These are phyloP conservation scores for Drosophila villosipedis DNA, from an alignment of 2,888 invertebrate species.

Conservation along the genomic window DNA sequence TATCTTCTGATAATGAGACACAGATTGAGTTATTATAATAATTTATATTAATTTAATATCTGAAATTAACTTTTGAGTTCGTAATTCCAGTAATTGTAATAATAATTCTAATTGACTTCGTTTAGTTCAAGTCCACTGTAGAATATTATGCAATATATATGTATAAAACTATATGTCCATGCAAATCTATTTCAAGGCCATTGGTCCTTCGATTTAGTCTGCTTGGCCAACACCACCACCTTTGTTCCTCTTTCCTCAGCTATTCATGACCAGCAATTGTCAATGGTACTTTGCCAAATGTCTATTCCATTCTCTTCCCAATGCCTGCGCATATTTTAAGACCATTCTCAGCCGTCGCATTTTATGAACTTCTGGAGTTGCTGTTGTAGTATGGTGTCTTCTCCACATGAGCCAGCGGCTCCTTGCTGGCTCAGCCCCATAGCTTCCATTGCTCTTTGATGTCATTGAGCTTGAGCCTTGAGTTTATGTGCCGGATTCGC, in stretches of 20 bases:
- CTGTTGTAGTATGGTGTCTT: slow-evolving; percentile 17
- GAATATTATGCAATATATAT: not conserved
- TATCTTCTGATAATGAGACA: not conserved
- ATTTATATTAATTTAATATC: not conserved
- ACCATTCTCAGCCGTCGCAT: slow-evolving; percentile 49
- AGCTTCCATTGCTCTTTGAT: slow-evolving; percentile 25
- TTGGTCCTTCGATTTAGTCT: slow-evolving; percentile 23
- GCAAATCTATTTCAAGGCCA: not conserved
- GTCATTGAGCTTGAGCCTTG: slow-evolving; percentile 26
- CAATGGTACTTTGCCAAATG: slow-evolving; percentile 48
- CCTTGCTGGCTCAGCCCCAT: slow-evolving; percentile 5
- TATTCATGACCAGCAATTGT: slow-evolving; percentile 9
- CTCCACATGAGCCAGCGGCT: slow-evolving; percentile 41
- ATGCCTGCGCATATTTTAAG: slow-evolving; percentile 48
- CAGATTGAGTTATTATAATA: not conserved
- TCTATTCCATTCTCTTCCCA: slow-evolving; percentile 16
- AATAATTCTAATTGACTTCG: not conserved
- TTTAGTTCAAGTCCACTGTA: not conserved
- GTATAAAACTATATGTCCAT: not conserved
- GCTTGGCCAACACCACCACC: slow-evolving; percentile 40
- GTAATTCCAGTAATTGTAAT: not conserved
- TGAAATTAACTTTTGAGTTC: no score
- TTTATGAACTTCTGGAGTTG: slow-evolving; percentile 49
- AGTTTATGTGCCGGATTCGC: slow-evolving; percentile 51
- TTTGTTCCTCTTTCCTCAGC: not conserved